Evolutionary conservation across 2,888 invertebrate species (phyloP).

Genomic region (Pocota personata): DNA sequence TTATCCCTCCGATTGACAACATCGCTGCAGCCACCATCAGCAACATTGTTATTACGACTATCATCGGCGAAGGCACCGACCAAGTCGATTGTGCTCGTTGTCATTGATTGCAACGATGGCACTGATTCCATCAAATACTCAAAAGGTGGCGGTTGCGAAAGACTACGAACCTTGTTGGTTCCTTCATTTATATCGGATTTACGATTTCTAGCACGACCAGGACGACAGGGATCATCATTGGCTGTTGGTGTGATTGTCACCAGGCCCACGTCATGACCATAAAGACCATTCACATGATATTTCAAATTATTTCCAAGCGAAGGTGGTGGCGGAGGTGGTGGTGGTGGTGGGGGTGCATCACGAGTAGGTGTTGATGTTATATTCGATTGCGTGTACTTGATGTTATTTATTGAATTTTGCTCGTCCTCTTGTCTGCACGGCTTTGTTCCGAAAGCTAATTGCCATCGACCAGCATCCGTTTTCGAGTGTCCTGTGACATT

Average conservation of each 20-base stretch:
- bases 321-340: slow-evolving; percentile 36
- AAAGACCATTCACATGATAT: slow-evolving; percentile 56
- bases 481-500: slow-evolving; percentile 51
- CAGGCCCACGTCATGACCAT: slow-evolving; percentile 63
- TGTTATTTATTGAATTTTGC: slow-evolving; percentile 74
- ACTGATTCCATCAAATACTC: slow-evolving; percentile 76
- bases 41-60: background rate
- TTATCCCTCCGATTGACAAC: slow-evolving; percentile 79
- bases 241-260: slow-evolving; percentile 40
- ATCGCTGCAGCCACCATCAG: slow-evolving; percentile 61
- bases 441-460: slow-evolving; percentile 60
- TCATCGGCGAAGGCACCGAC: slow-evolving; percentile 33
- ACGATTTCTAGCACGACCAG: slow-evolving; percentile 70
- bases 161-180: slow-evolving; percentile 75
- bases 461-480: slow-evolving; percentile 41
- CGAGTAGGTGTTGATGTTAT: slow-evolving; percentile 33
- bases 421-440: slow-evolving; percentile 36
- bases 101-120: slow-evolving; percentile 54
- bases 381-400: slow-evolving; percentile 56
- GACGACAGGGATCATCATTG: slow-evolving; percentile 14
- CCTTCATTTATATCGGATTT: slow-evolving; percentile 52
- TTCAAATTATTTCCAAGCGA: slow-evolving; percentile 38
- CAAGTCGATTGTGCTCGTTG: slow-evolving; percentile 71
- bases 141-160: slow-evolving; percentile 77
- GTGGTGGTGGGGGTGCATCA: slow-evolving; percentile 55